Conservation (phyloP, 2,113 vertebrate species). For the Fulmarus glacialis region DNA sequence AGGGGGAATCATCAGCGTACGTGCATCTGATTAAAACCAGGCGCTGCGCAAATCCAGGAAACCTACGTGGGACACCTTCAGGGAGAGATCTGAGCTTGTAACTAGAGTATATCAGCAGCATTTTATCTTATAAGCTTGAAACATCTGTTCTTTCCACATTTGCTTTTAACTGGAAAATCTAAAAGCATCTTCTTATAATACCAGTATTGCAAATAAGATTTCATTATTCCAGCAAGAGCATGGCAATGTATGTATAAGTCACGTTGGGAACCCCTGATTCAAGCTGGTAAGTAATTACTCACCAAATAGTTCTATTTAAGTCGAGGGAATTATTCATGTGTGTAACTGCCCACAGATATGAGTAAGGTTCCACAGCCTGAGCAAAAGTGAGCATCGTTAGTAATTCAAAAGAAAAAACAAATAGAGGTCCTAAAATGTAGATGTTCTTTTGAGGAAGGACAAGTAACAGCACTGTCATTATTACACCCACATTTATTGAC, state of each 20-base stretch:
- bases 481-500: neutral
- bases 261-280: neutral
- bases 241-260: neutral
- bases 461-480: neutral
- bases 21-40: neutral
- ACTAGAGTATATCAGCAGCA: neutral
- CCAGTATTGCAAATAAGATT: neutral
- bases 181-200: neutral
- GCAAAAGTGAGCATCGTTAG: neutral
- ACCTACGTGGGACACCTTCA: neutral
- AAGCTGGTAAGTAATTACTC: neutral
- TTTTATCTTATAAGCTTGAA: neutral
- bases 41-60: neutral
- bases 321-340: neutral
- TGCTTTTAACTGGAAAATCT: neutral
- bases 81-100: neutral
- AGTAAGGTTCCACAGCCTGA: neutral
- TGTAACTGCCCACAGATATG: neutral
- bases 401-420: neutral
- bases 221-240: neutral
- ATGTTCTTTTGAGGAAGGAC: neutral
- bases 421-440: neutral
- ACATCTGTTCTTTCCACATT: neutral
- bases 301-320: neutral
- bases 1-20: neutral